Evolutionary conservation across 2,888 invertebrate genomes (phyloP).

Genomic region (Scelioninae gen. 1): DNA sequence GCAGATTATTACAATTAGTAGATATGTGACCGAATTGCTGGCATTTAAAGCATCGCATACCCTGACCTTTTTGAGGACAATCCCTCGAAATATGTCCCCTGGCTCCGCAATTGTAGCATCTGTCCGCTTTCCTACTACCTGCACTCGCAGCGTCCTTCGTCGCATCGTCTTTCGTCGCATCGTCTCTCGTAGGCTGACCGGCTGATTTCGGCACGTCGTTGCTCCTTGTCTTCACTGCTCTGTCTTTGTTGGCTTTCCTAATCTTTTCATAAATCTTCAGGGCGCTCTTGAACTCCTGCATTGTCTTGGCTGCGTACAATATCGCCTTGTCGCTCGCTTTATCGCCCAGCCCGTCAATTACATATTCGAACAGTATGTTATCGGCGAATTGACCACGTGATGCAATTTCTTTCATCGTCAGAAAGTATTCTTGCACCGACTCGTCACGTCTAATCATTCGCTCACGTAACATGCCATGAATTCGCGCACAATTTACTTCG

Average conservation of each 20-base stretch:
- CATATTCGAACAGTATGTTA: neutral
- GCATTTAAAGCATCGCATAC: too few relatives aligned
- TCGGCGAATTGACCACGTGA: neutral
- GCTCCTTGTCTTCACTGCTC: constrained; percentile 10
- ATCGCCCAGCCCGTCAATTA: neutral
- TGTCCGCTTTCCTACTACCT: too few relatives aligned
- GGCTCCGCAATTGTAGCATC: too few relatives aligned
- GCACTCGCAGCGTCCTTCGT: too few relatives aligned
- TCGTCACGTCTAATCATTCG: neutral
- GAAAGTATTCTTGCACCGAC: neutral
- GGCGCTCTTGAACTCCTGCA: neutral
- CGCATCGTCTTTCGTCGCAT: too few relatives aligned
- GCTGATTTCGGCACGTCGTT: neutral
- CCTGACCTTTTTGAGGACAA: too few relatives aligned
- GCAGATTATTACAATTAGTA: neutral
- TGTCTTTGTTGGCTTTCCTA: neutral
- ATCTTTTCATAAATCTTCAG: constrained; percentile 1
- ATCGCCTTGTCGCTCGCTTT: neutral
- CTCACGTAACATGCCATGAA: neutral
- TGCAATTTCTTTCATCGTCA: neutral
- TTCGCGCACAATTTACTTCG: neutral
- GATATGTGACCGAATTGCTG: neutral
- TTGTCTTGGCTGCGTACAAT: neutral
- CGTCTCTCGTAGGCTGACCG: too few relatives aligned
- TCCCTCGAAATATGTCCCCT: too few relatives aligned